Evolutionary conservation across 2,888 invertebrate species (phyloP).

Genomic region (Orthosia incerta): DNA sequence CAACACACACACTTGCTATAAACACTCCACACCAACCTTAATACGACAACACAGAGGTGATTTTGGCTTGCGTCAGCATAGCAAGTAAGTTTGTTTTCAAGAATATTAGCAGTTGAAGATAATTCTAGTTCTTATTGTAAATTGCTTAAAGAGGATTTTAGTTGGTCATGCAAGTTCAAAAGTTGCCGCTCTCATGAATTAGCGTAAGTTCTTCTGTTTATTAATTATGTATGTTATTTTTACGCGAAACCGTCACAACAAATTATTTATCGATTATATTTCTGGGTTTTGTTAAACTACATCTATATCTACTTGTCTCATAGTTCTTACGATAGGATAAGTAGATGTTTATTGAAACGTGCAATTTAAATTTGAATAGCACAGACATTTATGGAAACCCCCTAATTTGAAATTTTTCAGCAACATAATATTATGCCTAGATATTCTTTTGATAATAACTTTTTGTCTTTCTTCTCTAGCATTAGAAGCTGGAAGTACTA

Average conservation of each 20-base stretch:
- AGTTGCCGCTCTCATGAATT: constrained; percentile 57
- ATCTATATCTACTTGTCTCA: neutral
- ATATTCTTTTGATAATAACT: neutral
- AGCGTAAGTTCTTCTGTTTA: constrained; percentile 31
- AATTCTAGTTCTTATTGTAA: constrained; percentile 66
- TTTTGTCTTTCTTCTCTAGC: neutral
- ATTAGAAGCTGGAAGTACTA: neutral
- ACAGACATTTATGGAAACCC: neutral
- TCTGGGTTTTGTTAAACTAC: constrained; percentile 2
- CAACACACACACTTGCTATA: constrained; percentile 61
- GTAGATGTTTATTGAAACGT: neutral
- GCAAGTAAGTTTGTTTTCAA: constrained; percentile 31
- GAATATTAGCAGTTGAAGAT: constrained; percentile 62
- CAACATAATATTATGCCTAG: neutral
- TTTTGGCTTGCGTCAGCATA: constrained; percentile 29
- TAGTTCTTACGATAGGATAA: too few relatives aligned
- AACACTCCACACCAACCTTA: constrained; percentile 50
- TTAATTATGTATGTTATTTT: constrained; percentile 10
- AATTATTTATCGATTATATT: constrained; percentile 34
- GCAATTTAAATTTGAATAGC: neutral
- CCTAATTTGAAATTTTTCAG: neutral
- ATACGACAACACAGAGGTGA: constrained; percentile 30
- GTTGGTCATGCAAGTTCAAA: constrained; percentile 55
- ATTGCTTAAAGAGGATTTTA: constrained; percentile 65
- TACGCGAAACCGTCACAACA: constrained; percentile 1